These are phyloP conservation scores for Caenorhabditis drosophilae DNA, from an alignment of 2,888 invertebrate genomes.

Conservation along the genomic window DNA sequence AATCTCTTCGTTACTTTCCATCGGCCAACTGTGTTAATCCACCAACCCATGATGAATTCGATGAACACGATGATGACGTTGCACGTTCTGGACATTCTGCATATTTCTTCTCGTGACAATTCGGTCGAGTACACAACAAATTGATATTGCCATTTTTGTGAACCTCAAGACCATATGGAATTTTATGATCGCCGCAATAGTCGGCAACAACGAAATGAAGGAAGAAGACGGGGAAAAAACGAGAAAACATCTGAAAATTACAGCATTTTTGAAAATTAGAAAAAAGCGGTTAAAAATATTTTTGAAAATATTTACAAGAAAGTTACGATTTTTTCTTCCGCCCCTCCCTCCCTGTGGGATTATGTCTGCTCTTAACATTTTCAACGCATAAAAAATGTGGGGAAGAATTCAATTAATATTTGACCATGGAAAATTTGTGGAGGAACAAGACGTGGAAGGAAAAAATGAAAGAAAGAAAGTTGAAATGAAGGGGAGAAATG, in stretches of 20 bases:
- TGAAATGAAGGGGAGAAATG: too few species aligned
- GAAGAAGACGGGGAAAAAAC: not conserved
- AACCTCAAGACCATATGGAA: conserved; percentile 48
- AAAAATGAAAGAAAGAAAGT: too few species aligned
- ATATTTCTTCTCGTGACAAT: conserved; percentile 52
- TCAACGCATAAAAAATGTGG: too few species aligned
- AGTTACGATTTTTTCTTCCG: too few species aligned
- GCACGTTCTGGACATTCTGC: conserved; percentile 51
- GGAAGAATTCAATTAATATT: too few species aligned
- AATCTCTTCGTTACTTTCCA: conserved; percentile 43
- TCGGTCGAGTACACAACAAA: conserved; percentile 44
- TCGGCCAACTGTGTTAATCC: conserved; percentile 55
- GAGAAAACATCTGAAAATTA: not conserved
- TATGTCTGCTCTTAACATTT: too few species aligned
- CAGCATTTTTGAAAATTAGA: too few species aligned
- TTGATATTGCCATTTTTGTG: conserved; percentile 39
- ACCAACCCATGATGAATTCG: conserved; percentile 49
- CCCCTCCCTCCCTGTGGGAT: too few species aligned
- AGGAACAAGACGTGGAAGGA: too few species aligned
- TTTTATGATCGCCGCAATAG: conserved; percentile 49
- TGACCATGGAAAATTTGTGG: too few species aligned
- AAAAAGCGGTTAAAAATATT: too few species aligned
- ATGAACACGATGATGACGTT: conserved; percentile 20
- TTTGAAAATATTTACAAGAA: too few species aligned
- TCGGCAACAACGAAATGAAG: conserved; percentile 9